Base-by-base conservation (phyloP, 2,113 vertebrate genomes). In the Cromileptes altivelis region DNA sequence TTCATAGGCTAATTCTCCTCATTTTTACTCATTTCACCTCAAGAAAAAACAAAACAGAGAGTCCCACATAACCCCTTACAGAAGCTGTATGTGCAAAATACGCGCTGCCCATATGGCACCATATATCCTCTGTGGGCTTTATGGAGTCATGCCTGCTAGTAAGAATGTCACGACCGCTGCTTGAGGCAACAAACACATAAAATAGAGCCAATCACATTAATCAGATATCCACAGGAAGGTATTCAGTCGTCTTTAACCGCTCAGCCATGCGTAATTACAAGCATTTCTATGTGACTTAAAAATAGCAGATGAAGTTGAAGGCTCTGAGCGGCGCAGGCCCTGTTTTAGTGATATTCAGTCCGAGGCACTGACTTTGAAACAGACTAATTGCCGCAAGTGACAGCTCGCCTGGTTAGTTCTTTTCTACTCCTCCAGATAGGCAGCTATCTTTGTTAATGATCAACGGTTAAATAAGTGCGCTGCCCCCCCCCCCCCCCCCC, bases 391-490 rank as follows among this genome's bases (percentile, higher is more conserved):
- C 8, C 25, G 19, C 17, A 69, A 11, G 68, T 61, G 62, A 67
- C 80, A 49, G 60, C 53, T 52, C 10, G 21, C 11, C 49, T 37
- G 27, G 21, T 53, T 33, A 25, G n/a, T 49, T 71, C 2, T 42
- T 70, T 23, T 53, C 74, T 73, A 53, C 56, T 45, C 47, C 8
- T 37, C 12, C 50, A 50, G 47, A 76, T 50, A 63, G 55, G 18
- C 17, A 62, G 9, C 17, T 27, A 53, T 80, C 75, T 15, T 23
- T 15, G 86, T 79, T 68, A 76, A 68, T 80, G 78, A 85, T 81
- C n/a, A 17, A 40, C 81, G 75, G 77, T 63, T 78, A 30, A 49
- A 52, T 33, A 17, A 45, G 17, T 63, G 49, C 50, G 60, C 75
- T 40, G 62, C 25, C 25, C 27, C 27, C 27, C 27, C 27, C 27